Evolutionary conservation across 2,888 invertebrate species (phyloP), one percentile per base, ranked within the genome.

Genomic region (Baronia brevicornis): DNA sequence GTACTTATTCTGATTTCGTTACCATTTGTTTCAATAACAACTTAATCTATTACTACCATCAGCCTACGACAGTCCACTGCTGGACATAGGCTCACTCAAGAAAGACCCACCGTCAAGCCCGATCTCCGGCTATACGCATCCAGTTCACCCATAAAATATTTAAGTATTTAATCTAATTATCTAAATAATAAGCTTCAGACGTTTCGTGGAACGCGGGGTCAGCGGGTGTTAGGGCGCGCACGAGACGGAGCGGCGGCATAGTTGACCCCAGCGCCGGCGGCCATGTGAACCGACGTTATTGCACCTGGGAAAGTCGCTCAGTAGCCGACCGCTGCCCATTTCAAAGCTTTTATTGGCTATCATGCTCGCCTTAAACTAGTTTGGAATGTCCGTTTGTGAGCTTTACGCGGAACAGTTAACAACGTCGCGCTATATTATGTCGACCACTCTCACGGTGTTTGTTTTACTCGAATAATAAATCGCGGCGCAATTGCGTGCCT

Each of bases 341-440:
- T 64, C 55, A 54, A 58, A 56, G 63, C 66, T 66, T 75, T 80
- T 80, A 80, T 78, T 74, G 69, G 65, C 77, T 73, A 75, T 78
- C 73, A 75, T 49, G 64, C 60, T 60, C 59, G 65, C 66, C 63
- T 66, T 61, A 74, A 77, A 79, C 79, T 68, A 71, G 80, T 79
- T 78, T 77, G 46, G 57, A 73, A 77, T 68, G 67, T 60, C 48
- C 63, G 55, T 67, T 69, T 65, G 72, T 73, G 65, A 55, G 61
- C 54, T 60, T 65, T 77, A 72, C 70, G 60, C 53, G 62, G 71
- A 77, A 73, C 54, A 46, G 57, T 54, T 56, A 56, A 49, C 51
- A 57, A 57, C 56, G 60, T 63, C 59, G 60, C 52, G 44, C 30
- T 46, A 53, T 43, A 53, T 67, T 65, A 68, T 60, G 58, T 52